Percentiles rank a stretch among this genome's conserved stretches.
Conservation (phyloP, 2,888 invertebrate genomes). For the Cerastoderma edule region DNA sequence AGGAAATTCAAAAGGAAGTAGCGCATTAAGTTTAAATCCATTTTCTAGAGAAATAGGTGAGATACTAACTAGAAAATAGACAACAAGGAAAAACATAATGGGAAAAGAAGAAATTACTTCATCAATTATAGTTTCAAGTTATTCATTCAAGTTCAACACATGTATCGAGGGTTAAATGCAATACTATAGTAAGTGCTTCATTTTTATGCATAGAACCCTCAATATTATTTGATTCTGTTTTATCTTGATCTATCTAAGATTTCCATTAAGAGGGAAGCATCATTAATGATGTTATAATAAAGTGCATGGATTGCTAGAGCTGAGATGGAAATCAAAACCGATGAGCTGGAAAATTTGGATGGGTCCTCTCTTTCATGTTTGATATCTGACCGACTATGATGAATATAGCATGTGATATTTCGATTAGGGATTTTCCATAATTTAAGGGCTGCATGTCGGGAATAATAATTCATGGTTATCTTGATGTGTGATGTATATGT, state of each 20-base stretch:
- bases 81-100: slow-evolving; percentile 6
- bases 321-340: slow-evolving; percentile 21
- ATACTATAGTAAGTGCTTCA: no score
- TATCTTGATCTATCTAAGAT: no score
- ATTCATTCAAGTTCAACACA: slow-evolving; percentile 10
- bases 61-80: no score
- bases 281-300: slow-evolving; percentile 19
- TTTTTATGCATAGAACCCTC: no score
- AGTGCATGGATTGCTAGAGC: slow-evolving; percentile 14
- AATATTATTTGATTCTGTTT: no score
- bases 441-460: slow-evolving; percentile 20
- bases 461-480: slow-evolving; percentile 8
- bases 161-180: no score
- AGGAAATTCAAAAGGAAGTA: no score
- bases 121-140: not conserved
- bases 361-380: slow-evolving; percentile 16
- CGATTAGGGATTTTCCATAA: slow-evolving; percentile 27
- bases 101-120: slow-evolving; percentile 6
- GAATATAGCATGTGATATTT: slow-evolving; percentile 21
- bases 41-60: no score
- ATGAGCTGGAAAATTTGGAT: slow-evolving; percentile 18
- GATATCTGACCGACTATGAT: slow-evolving; percentile 13
- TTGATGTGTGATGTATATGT: no score
- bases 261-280: no score
- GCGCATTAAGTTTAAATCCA: no score